Evolutionary conservation across 2,113 vertebrate species (phyloP), one percentile per base, ranked within the genome.

Genomic region (Carettochelys insculpta): DNA sequence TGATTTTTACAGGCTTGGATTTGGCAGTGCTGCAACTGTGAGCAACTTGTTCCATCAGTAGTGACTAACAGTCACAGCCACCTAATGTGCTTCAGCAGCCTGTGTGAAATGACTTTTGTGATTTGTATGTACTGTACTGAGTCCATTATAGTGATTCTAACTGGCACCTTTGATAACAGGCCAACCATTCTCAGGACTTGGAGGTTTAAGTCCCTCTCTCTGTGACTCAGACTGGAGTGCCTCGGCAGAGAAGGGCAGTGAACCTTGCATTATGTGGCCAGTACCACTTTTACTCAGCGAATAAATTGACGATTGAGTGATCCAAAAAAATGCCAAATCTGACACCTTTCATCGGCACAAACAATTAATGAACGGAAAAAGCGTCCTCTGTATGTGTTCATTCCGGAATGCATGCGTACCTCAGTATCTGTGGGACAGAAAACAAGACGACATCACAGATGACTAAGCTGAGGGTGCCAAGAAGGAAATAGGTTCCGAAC

Each of bases 361-460:
- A 22, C 4, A 88, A 53, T 43, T 41, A 84, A 80, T 22, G 2
- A 25, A 31, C 2, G 16, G 58, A n/a, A 65, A 58, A 65, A 65
- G 16, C 31, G n/a, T 16, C 6, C 34, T n/a, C 4, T 52, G 34
- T 85, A 25, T 41, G 16, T 45, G 47, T n/a, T 56, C 9, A 1
- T 14, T 34, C 24, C 5, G 1, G 76, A 43, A 82, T 58, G 29
- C 2, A 4, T 43, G 95, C 98, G 91, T 93, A 99, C 99, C 99
- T 99, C 82, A 99, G 97, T 58, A 99, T 96, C 91, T 98, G 98
- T 5, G 99, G 99, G 56, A 98, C 96, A 38, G 98, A 94, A 73
- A 99, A 99, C 98, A 99, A 97, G 97, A 99, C 99, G 91, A 97
- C 92, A 68, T 99, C 98, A 5, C 98, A 98, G 95, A 98, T 90